phyloP scores from a whole-genome alignment of 2,113 vertebrate species.

The Heptranchias perlo region DNA sequence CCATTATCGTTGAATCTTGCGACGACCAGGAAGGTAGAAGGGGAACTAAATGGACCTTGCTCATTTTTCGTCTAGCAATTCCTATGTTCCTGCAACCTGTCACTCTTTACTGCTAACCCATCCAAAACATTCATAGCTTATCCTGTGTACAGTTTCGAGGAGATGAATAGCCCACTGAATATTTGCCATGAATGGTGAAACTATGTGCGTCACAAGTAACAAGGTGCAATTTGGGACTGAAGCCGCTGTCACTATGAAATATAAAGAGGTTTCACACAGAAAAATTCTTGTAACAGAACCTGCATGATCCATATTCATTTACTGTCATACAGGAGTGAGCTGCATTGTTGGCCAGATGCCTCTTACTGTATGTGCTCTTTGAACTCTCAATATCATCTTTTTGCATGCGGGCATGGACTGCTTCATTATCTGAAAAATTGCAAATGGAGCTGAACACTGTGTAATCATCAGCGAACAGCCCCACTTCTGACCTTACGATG shows the following conservation, averaged over 20 bases:
- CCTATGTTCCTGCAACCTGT: neutral
- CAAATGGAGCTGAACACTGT: neutral
- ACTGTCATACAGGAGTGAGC: neutral
- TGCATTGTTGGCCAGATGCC: neutral
- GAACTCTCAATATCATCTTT: neutral
- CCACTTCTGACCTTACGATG: neutral
- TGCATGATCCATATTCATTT: neutral
- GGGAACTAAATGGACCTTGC: neutral
- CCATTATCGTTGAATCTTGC: neutral
- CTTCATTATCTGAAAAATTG: neutral
- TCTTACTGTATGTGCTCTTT: neutral
- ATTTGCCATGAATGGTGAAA: neutral
- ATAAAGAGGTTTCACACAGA: neutral
- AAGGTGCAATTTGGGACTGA: neutral
- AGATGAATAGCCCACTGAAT: neutral
- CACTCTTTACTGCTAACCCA: neutral
- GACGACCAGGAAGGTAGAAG: neutral
- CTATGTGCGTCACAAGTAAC: neutral
- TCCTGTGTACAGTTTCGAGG: neutral
- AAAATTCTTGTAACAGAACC: neutral
- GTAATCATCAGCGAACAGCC: neutral
- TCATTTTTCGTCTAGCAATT: neutral
- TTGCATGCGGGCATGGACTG: neutral
- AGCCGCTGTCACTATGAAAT: neutral
- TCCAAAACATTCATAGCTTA: neutral